Conservation (phyloP, 2,797 vertebrate genomes). For the Phrynocephalus guinanensis region DNA sequence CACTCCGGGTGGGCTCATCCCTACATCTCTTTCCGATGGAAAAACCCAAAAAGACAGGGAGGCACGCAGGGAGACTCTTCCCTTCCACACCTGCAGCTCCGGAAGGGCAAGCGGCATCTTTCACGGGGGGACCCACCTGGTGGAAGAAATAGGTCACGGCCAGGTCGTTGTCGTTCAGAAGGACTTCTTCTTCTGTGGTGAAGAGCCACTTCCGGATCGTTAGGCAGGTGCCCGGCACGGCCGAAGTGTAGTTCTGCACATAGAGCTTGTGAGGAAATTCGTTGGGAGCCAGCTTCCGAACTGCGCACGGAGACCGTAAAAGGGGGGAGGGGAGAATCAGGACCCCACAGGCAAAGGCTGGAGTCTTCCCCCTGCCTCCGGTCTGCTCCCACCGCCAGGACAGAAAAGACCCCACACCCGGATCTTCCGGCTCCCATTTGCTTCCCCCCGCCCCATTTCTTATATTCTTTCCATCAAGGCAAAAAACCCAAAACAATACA, state of each 20-base stretch:
- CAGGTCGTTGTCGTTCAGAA: slow-evolving; percentile 95
- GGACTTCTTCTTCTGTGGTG: slow-evolving; percentile 92
- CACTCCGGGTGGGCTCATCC: no score
- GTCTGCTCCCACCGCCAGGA: no score
- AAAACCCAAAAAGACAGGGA: neutral
- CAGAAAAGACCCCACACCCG: neutral
- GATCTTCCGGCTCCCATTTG: no score
- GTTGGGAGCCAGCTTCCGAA: slow-evolving; percentile 94
- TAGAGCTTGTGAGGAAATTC: slow-evolving; percentile 98
- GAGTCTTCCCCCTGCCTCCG: neutral
- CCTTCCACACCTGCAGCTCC: no score
- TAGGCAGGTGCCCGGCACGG: slow-evolving; percentile 93
- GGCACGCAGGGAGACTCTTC: no score
- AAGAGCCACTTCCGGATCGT: slow-evolving; percentile 96
- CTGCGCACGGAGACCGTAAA: slow-evolving; percentile 66
- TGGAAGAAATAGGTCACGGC: slow-evolving; percentile 94
- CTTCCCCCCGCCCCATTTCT: neutral
- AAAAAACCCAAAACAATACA: no score
- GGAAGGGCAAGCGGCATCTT: rapidly evolving
- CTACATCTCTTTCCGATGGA: no score
- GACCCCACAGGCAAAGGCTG: no score
- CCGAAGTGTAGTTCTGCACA: slow-evolving; percentile 98
- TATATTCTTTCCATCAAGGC: no score
- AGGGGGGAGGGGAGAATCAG: rapidly evolving
- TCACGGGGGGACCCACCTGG: slow-evolving; percentile 69